Evolutionary conservation across 2,888 invertebrate species (phyloP), one percentile per base, ranked within the genome.

Genomic region (Limenitis camilla): DNA sequence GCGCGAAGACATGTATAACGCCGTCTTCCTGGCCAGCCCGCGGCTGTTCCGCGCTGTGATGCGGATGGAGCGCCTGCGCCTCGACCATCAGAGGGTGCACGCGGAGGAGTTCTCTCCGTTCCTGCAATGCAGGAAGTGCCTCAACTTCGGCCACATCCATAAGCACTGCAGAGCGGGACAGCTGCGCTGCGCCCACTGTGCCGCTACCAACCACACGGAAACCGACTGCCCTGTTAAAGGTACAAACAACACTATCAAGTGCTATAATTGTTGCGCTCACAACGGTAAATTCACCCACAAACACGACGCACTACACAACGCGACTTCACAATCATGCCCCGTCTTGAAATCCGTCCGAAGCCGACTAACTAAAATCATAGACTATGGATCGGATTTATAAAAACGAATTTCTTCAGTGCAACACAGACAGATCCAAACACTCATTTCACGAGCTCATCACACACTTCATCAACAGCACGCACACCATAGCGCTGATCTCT

Each of bases 111-210:
- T 53, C 40, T 38, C 48, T 2, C 59, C 62, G 0, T 40, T 48
- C 3, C 35, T 40, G 7, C 48, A 48, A 40, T 40, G 31, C 10
- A 33, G 8, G 5, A 48, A 33, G 10, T 40, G 48, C 10, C 35
- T 48, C 2, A 48, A n/a, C n/a, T n/a, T n/a, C n/a, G n/a, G n/a
- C n/a, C n/a, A 40, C 9, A 61, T 58, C 4, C 46, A 42, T 0
- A 52, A 42, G 8, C 36, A 38, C 2, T 63, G 63, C 45, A 44
- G 29, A 10, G 8, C 30, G 0, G 31, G 29, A 0, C 4, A n/a
- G 0, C 1, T 9, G 0, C 3, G 9, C 6, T 63, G 63, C 49
- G 56, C 58, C 0, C 48, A 63, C 33, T 60, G 63, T 44, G 42
- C 55, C 2, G 27, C 39, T 6, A 11, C 43, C 10, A n/a, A 9